phyloP scores from a whole-genome alignment of 2,888 invertebrate genomes.

The Hirudinaria manillensis region DNA sequence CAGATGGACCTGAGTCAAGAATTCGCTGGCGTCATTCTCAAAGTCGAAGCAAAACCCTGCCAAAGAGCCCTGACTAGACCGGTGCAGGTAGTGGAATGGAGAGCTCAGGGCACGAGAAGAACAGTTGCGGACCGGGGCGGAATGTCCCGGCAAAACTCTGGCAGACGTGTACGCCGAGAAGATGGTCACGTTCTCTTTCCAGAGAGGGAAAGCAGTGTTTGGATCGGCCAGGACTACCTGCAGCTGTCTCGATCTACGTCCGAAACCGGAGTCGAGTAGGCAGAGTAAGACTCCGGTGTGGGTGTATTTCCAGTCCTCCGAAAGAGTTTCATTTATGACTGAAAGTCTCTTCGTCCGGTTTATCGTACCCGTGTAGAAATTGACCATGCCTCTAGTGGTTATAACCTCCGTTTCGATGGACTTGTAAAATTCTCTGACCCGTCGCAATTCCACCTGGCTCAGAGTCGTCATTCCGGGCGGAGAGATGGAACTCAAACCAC shows the following conservation, averaged over 20 bases:
- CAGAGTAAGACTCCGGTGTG: not conserved
- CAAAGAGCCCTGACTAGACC: not conserved
- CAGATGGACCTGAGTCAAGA: not conserved
- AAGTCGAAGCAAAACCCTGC: slow-evolving; percentile 4
- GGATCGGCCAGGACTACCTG: not conserved
- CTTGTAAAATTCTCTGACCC: not conserved
- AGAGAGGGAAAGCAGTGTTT: not conserved
- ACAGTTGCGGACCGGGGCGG: not conserved
- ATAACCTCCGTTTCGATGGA: slow-evolving; percentile 1
- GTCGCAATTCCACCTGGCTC: not conserved
- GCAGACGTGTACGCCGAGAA: not conserved
- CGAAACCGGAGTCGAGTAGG: not conserved
- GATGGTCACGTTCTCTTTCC: not conserved
- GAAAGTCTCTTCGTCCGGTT: not conserved
- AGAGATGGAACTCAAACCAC: not conserved
- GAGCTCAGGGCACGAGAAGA: not conserved
- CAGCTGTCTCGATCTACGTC: not conserved
- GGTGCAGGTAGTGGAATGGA: not conserved
- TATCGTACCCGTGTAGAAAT: not conserved
- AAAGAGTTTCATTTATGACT: not conserved
- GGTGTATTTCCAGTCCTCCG: not conserved
- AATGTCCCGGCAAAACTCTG: too few species aligned
- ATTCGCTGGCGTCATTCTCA: not conserved
- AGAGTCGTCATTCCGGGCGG: not conserved
- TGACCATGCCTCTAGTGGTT: not conserved